A percentile compares a stretch with the other conserved stretches of the same genome.
Evolutionary conservation across 2,797 vertebrate species (phyloP).

Genomic region (Dallia pectoralis): DNA sequence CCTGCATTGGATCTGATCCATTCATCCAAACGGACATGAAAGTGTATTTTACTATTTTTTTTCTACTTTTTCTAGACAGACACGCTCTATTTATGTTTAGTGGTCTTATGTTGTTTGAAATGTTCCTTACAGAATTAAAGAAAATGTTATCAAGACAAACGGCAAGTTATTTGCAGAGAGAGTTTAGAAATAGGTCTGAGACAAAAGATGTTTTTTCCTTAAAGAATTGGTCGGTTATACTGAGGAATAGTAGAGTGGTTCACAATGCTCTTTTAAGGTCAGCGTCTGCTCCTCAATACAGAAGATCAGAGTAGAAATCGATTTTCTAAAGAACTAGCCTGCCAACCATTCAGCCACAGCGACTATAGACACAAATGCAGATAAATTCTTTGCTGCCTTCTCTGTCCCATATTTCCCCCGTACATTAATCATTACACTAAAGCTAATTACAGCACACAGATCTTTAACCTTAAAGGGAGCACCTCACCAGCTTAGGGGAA

Average conservation of each 20-base stretch:
- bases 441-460: slow-evolving; percentile 51
- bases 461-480: slow-evolving; percentile 55
- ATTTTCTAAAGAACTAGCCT: not conserved
- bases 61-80: no score
- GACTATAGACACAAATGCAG: not conserved
- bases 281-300: slow-evolving; percentile 13
- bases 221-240: not conserved
- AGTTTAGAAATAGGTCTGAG: not conserved
- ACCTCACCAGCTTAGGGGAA: slow-evolving; percentile 36
- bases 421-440: slow-evolving; percentile 49
- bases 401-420: slow-evolving; percentile 13
- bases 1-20: no score
- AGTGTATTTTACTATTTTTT: no score
- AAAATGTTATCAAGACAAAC: not conserved
- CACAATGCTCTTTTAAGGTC: slow-evolving; percentile 6
- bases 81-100: no score
- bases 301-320: slow-evolving; percentile 2
- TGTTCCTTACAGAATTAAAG: no score
- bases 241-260: not conserved
- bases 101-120: no score
- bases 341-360: not conserved
- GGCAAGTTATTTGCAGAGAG: not conserved
- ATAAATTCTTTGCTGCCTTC: not conserved
- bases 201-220: not conserved
- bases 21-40: no score